Evolutionary conservation across 2,888 invertebrate species (phyloP).

Genomic region (Sesia apiformis): DNA sequence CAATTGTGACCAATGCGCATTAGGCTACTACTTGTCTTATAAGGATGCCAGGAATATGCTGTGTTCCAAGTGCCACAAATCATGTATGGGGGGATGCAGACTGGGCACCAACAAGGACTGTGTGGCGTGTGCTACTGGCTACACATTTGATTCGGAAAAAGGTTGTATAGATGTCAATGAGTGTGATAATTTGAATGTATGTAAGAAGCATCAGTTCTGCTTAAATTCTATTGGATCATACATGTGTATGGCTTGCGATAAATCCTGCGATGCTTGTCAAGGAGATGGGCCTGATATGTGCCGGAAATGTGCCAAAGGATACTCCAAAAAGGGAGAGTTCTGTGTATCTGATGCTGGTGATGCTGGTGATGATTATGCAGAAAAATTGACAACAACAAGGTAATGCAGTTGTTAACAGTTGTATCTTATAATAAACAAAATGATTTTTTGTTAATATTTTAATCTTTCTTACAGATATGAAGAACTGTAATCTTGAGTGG

Average conservation of each 20-base stretch:
- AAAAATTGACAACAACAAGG: conserved; percentile 48
- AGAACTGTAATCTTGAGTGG: conserved; percentile 40
- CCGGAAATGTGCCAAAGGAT: conserved; percentile 84
- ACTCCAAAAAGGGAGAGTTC: conserved; percentile 80
- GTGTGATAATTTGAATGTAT: conserved; percentile 77
- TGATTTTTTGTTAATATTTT: conserved; percentile 2
- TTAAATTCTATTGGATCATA: conserved; percentile 91
- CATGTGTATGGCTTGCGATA: conserved; percentile 87
- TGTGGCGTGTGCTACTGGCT: conserved; percentile 78
- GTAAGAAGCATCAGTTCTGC: conserved; percentile 85
- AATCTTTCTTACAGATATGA: conserved; percentile 55
- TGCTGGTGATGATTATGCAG: conserved; percentile 38
- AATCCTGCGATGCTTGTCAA: conserved; percentile 86
- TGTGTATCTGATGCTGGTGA: conserved; percentile 79
- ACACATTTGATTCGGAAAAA: conserved; percentile 79
- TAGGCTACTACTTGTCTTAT: conserved; percentile 83
- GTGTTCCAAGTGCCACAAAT: conserved; percentile 85
- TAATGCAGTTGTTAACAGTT: conserved; percentile 15
- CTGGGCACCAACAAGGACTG: conserved; percentile 82
- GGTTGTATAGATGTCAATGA: conserved; percentile 92
- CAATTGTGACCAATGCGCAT: conserved; percentile 84
- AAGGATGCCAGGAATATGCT: conserved; percentile 82
- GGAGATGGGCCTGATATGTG: conserved; percentile 96
- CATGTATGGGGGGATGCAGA: conserved; percentile 86
- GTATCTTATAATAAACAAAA: not conserved